Evolutionary conservation across 2,888 invertebrate genomes (phyloP).

Genomic region (Oscheius sp.): DNA sequence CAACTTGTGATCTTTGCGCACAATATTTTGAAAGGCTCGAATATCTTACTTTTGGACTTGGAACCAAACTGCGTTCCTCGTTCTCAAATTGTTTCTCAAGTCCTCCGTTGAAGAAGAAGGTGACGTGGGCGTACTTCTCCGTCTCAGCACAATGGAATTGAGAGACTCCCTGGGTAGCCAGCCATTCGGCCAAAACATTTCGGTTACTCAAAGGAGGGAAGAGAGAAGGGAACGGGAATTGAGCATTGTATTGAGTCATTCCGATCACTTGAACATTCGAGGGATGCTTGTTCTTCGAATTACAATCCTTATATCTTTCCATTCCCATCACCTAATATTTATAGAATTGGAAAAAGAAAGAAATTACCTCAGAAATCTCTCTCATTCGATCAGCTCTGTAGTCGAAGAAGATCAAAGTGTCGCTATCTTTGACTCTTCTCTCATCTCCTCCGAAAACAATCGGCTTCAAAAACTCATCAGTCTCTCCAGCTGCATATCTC

Average conservation of each 20-base stretch:
- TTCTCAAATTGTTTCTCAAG: constrained; percentile 71
- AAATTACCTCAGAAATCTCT: constrained; percentile 70
- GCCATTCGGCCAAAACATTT: constrained; percentile 73
- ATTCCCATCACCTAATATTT: constrained; percentile 63
- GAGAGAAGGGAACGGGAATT: constrained; percentile 71
- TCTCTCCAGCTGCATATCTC: constrained; percentile 70
- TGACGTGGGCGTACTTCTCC: constrained; percentile 72
- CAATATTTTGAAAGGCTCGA: too few species aligned
- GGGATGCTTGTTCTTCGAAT: constrained; percentile 59
- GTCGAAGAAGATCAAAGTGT: constrained; percentile 73
- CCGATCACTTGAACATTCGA: constrained; percentile 55
- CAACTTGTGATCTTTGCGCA: not conserved
- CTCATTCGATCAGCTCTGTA: constrained; percentile 73
- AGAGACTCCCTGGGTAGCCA: constrained; percentile 65
- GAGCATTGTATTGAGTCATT: constrained; percentile 73
- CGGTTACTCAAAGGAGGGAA: constrained; percentile 72
- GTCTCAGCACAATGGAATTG: constrained; percentile 73
- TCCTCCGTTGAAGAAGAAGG: constrained; percentile 74
- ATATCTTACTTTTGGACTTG: constrained; percentile 70
- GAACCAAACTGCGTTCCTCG: constrained; percentile 72
- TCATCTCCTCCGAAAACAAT: constrained; percentile 63
- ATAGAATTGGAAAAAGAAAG: not conserved
- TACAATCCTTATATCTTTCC: constrained; percentile 65
- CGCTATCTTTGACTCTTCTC: constrained; percentile 65
- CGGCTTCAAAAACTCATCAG: constrained; percentile 73